Evolutionary conservation across 2,797 vertebrate genomes (phyloP), one percentile per base, ranked within the genome.

Genomic region (Anomalospiza imberbis): DNA sequence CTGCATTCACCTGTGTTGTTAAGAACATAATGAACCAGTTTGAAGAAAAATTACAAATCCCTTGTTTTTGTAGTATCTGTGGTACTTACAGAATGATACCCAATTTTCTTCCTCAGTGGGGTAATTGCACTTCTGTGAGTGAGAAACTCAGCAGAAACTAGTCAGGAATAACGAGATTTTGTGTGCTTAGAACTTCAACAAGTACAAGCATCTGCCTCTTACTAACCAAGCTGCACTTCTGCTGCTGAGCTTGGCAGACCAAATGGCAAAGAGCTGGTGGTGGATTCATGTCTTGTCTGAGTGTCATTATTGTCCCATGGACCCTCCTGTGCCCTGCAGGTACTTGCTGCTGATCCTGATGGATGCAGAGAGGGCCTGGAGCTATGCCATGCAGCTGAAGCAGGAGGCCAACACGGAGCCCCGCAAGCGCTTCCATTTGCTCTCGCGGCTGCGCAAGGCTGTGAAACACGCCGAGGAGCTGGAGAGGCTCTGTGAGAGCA

Each of bases 321-420:
- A n/a, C n/a, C n/a, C n/a, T n/a, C n/a, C n/a, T n/a, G n/a, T n/a
- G n/a, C n/a, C n/a, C n/a, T n/a, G 5, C 45, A 99, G 99, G 91
- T 99, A 99, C 55, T 97, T 99, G 80, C 97, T 99, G 91, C 94
- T 99, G 95, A 98, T 99, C 85, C 97, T 99, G 95, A 99, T 99
- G 99, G 99, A 99, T 91, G 99, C 99, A 1, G 99, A 99, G 95
- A 97, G 99, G 57, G 99, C 99, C 26, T 99, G 99, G 99, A 99
- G 99, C 95, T 99, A 99, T 1, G 98, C 99, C 96, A 99, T 99
- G 99, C 99, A 99, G 97, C 98, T 99, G 95, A 99, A 99, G 88
- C 99, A 99, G 96, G 99, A 99, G 91, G 99, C 99, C 24, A 99
- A 99, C 96, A 99, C 99, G 0, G 99, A 99, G 87, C 99, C 99